Evolutionary conservation across 1,140 invertebrate genomes (phyloP), one percentile per base, ranked within the genome.

Genomic region (Eriosoma lanigerum): DNA sequence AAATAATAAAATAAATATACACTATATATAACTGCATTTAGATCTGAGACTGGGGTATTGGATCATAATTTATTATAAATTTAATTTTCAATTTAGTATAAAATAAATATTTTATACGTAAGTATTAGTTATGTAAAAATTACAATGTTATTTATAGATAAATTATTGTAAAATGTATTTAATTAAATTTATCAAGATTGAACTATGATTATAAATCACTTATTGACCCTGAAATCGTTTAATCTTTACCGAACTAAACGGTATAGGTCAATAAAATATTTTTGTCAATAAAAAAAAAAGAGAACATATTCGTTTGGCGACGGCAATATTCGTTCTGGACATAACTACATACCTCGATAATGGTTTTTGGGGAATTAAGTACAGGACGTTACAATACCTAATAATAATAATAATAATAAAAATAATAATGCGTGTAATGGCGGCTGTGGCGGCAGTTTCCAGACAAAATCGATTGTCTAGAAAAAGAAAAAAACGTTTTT

Each of bases 321-420:
- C 66, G 66, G 48, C 26, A 70, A 70, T 50, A 70, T 50, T 70
- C 46, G 24, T 70, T 70, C 24, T 26, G 24, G 46, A 44, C 8
- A 1, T 8, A 15, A 12, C 21, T 44, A 70, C 46, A 70, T 70
- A 70, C 24, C 24, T 70, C 66, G 66, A 50, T 70, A 70, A 70
- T 70, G 66, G 66, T 26, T 70, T n/a, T 70, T 70, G 6, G 24
- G 44, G 46, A 70, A 70, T 70, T 26, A 70, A 50, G 46, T 70
- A 26, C 66, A 50, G 6, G 17, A 26, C 24, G n/a, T 29, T 9
- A 21, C 19, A 21, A 38, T n/a, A n/a, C n/a, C n/a, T n/a, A n/a
- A n/a, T n/a, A n/a, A n/a, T n/a, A n/a, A n/a, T 44, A 44, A 15
- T 64, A 21, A 21, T 38, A 44, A 12, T 66, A 24, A 26, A 9